Evolutionary conservation across 2,888 invertebrate genomes (phyloP).

Genomic region (Trissolcus japonicus): DNA sequence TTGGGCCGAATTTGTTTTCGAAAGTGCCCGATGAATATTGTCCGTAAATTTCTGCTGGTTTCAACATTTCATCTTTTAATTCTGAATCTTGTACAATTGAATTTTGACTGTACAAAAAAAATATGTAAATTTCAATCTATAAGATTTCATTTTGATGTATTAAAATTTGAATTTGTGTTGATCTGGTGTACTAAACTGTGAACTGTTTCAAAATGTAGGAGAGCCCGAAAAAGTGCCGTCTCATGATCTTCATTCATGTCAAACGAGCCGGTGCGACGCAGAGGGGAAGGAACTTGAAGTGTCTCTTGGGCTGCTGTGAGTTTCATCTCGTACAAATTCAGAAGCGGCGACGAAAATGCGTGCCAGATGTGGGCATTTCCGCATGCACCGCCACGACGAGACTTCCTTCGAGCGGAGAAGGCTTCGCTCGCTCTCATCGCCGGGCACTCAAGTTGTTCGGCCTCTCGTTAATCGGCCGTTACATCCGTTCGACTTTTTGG

Average conservation of each 20-base stretch:
- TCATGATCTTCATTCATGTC: background rate
- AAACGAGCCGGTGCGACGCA: background rate
- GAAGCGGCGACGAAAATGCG: slow-evolving; percentile 16
- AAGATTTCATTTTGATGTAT: too few species aligned
- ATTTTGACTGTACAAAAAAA: too few species aligned
- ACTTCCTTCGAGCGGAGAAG: slow-evolving; percentile 18
- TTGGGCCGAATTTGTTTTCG: too few species aligned
- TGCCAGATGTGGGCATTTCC: slow-evolving; percentile 26
- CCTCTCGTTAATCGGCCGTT: slow-evolving; percentile 36
- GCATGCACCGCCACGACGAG: slow-evolving; percentile 23
- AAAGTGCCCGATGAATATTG: too few species aligned
- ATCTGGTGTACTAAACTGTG: too few species aligned
- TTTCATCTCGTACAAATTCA: slow-evolving; percentile 3
- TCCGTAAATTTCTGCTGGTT: too few species aligned
- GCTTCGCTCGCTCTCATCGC: background rate
- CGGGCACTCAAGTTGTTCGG: background rate
- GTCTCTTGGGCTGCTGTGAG: background rate
- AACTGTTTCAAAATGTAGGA: background rate
- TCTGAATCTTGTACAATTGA: too few species aligned
- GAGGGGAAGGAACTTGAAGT: background rate
- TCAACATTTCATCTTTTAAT: too few species aligned
- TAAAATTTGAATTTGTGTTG: too few species aligned
- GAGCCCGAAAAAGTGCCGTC: background rate
- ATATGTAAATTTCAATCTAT: too few species aligned
- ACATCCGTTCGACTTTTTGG: slow-evolving; percentile 40